Percentiles rank a stretch among this genome's conserved stretches.
Conservation (phyloP, 2,888 invertebrate genomes). For the Drosophila pseudotakahashii region DNA sequence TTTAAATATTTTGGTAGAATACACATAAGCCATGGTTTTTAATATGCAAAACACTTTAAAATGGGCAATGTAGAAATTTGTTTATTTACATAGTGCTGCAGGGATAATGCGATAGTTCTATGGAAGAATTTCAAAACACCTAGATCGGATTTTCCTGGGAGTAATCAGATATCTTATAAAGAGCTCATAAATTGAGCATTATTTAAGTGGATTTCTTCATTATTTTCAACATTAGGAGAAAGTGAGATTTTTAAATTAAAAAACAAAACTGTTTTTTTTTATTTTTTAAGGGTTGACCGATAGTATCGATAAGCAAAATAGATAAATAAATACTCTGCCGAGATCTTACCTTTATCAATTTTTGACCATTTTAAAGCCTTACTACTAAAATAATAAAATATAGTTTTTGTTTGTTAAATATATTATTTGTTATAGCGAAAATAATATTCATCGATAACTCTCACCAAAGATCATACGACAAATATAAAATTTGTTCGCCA, state of each 20-base stretch:
- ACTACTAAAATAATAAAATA: neutral
- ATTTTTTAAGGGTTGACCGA: neutral
- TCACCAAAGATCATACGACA: neutral
- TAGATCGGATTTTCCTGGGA: no score
- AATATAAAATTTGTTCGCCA: no score
- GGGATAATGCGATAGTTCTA: neutral
- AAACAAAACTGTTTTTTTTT: neutral
- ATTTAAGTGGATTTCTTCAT: neutral
- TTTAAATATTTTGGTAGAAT: neutral
- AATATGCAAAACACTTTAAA: constrained; percentile 1
- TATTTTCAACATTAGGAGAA: neutral
- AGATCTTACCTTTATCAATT: neutral
- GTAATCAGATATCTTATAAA: neutral
- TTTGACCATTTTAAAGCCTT: neutral
- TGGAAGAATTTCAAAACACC: neutral
- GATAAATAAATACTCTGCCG: neutral
- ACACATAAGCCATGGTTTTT: neutral
- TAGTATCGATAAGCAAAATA: constrained; percentile 1
- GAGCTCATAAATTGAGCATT: neutral
- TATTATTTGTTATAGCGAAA: neutral
- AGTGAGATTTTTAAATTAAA: neutral
- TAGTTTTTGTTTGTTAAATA: neutral
- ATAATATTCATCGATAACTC: neutral
- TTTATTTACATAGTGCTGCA: constrained; percentile 2
- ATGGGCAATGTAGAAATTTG: neutral